These are phyloP conservation scores for Meda fulgida DNA, from an alignment of 2,797 vertebrate genomes.

Conservation along the genomic window DNA sequence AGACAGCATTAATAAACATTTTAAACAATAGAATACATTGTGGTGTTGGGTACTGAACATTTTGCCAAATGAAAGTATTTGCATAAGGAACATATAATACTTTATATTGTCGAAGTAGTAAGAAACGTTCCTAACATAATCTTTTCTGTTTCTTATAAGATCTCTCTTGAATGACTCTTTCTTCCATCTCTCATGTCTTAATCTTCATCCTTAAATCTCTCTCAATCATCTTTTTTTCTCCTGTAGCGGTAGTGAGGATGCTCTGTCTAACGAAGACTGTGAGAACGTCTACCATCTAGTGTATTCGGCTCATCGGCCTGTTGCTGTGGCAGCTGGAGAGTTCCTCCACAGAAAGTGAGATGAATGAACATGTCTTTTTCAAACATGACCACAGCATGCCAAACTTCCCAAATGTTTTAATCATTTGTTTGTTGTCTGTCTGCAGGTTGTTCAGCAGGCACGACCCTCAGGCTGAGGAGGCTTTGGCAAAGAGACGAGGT, in stretches of 20 bases:
- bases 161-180: not conserved
- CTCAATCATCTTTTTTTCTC: not conserved
- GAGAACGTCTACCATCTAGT: conserved; percentile 99
- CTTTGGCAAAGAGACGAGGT: conserved; percentile 93
- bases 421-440: conserved; percentile 14
- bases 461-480: conserved; percentile 92
- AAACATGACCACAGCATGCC: not conserved
- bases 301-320: conserved; percentile 97
- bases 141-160: not conserved
- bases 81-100: not conserved
- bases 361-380: conserved; percentile 1
- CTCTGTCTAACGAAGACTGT: conserved; percentile 87
- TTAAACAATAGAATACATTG: not conserved
- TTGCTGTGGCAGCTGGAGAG: conserved; percentile 95
- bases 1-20: not conserved
- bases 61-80: not conserved
- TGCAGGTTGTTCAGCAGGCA: conserved; percentile 93
- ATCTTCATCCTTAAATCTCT: not conserved
- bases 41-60: not conserved
- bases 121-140: not conserved
- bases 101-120: not conserved
- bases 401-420: not conserved
- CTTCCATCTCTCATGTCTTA: not conserved
- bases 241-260: conserved; percentile 61
- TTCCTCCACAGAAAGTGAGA: conserved; percentile 98